A percentile compares a stretch with the other conserved stretches of the same genome.
phyloP scores from a whole-genome alignment of 2,888 invertebrate genomes.

The Xylota segnis region DNA sequence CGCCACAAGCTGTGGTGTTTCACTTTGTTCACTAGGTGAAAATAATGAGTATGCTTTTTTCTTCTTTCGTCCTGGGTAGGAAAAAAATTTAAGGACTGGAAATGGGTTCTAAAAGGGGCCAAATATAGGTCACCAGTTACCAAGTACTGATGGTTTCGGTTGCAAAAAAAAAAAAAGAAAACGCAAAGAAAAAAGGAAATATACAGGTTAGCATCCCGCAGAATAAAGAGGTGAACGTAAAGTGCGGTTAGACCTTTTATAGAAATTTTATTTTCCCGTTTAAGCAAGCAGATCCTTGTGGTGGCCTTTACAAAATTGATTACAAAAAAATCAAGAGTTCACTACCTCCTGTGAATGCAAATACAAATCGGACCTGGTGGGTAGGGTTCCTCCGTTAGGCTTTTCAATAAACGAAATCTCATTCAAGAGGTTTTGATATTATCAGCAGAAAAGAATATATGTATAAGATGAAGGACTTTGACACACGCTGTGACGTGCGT shows the following conservation, averaged over 20 bases:
- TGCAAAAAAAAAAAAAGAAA: constrained; percentile 7
- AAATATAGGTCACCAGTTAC: constrained; percentile 61
- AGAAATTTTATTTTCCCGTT: constrained; percentile 36
- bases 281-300: constrained; percentile 21
- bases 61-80: constrained; percentile 10
- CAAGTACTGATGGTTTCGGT: constrained; percentile 56
- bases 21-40: constrained; percentile 41
- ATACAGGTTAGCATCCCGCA: constrained; percentile 15
- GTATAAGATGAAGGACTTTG: constrained; percentile 17
- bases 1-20: constrained; percentile 36
- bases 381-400: constrained; percentile 25
- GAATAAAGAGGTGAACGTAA: constrained; percentile 49
- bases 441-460: neutral
- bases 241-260: constrained; percentile 54
- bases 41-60: constrained; percentile 52
- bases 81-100: constrained; percentile 20
- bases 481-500: constrained; percentile 52
- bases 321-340: constrained; percentile 41
- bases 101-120: constrained; percentile 34
- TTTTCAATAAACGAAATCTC: constrained; percentile 25
- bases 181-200: neutral
- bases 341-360: constrained; percentile 37
- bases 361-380: constrained; percentile 11
- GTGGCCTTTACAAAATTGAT: constrained; percentile 36
- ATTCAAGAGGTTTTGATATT: constrained; percentile 36